These are phyloP conservation scores for Lagothrix lagotricha DNA, from an alignment of 2,797 vertebrate species.

Conservation along the genomic window DNA sequence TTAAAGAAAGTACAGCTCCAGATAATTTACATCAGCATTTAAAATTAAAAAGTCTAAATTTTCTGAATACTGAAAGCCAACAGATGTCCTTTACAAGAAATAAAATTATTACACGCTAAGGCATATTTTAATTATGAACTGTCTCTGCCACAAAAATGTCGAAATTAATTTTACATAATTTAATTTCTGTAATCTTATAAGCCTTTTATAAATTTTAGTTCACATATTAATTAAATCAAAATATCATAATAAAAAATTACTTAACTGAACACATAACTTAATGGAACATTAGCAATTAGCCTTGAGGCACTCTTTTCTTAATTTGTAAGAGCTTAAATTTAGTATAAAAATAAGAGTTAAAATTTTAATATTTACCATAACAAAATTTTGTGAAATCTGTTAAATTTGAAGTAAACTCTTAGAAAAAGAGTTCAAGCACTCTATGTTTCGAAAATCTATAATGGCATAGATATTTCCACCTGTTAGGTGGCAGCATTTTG, in stretches of 20 bases:
- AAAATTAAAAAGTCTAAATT: slow-evolving; percentile 45
- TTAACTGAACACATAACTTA: not conserved
- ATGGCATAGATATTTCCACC: not conserved
- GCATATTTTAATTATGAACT: slow-evolving; percentile 10
- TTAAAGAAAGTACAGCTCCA: slow-evolving; percentile 18
- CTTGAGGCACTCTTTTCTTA: slow-evolving; percentile 38
- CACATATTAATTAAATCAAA: slow-evolving; percentile 51
- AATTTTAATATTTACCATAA: not conserved
- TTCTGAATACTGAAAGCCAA: slow-evolving; percentile 44
- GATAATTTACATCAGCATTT: slow-evolving; percentile 49
- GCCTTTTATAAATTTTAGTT: slow-evolving; percentile 35
- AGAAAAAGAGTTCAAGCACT: not conserved
- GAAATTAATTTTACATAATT: slow-evolving; percentile 63
- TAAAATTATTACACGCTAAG: slow-evolving; percentile 37
- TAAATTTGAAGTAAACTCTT: not conserved
- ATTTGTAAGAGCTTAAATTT: not conserved
- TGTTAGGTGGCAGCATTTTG: slow-evolving; percentile 45
- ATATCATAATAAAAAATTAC: slow-evolving; percentile 16
- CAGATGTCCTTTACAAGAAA: slow-evolving; percentile 35
- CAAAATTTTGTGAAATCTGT: not conserved
- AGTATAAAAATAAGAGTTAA: slow-evolving; percentile 6
- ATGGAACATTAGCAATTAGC: not conserved
- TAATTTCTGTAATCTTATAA: not conserved
- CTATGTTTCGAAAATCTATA: not conserved
- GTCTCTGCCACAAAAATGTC: slow-evolving; percentile 48